phyloP scores from a whole-genome alignment of 2,797 vertebrate genomes.

The Vireo griseus region DNA sequence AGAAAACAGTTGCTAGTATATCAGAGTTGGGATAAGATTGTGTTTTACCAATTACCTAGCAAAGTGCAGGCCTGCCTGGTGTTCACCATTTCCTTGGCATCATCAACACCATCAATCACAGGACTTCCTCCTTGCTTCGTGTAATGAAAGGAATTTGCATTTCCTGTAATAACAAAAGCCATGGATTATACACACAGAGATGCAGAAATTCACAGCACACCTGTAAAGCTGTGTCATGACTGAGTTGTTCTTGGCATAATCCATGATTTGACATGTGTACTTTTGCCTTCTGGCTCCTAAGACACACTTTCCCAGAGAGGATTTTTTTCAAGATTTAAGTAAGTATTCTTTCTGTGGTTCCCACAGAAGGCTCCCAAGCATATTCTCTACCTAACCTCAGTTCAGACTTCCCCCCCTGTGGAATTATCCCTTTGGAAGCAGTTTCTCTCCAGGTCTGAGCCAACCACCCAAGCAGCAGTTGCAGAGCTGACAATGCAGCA shows the following conservation, averaged over 20 bases:
- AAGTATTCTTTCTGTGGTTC: not conserved
- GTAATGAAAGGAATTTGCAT: conserved; percentile 86
- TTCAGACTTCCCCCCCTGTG: not conserved
- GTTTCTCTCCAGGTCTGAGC: not conserved
- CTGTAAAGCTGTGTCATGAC: not conserved
- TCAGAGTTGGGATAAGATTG: not conserved
- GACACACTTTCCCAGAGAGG: not conserved
- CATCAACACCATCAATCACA: conserved; percentile 89
- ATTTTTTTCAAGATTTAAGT: not conserved
- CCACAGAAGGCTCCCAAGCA: not conserved
- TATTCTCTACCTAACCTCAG: not conserved
- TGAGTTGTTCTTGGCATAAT: not conserved
- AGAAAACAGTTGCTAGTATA: not conserved
- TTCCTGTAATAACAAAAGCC: conserved; percentile 70
- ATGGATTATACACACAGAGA: not conserved
- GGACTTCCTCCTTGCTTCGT: conserved; percentile 92
- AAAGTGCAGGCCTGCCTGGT: conserved; percentile 90
- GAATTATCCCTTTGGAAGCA: not conserved
- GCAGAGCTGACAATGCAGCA: not conserved
- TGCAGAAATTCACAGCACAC: not conserved
- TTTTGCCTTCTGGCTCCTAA: not conserved
- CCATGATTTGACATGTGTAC: not conserved
- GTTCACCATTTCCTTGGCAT: conserved; percentile 87
- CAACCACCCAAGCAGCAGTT: not conserved
- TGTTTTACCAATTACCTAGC: conserved; percentile 79